Evolutionary conservation across 2,888 invertebrate genomes (phyloP).

Genomic region (Phalangium opilio): DNA sequence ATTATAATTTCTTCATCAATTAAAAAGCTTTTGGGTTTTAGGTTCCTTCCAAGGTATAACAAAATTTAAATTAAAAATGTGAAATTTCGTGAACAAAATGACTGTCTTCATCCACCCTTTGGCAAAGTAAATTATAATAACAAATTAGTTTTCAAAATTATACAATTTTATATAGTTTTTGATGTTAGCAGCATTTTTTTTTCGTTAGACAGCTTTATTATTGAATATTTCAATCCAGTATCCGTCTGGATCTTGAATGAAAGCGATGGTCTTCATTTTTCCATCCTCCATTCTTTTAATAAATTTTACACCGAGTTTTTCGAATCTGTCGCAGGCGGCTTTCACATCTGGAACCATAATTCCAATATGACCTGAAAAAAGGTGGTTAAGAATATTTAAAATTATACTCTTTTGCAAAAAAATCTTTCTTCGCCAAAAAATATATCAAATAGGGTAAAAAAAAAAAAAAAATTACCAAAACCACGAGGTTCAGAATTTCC

Average conservation of each 20-base stretch:
- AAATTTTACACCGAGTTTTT: constrained; percentile 69
- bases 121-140: no score
- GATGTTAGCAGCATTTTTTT: no score
- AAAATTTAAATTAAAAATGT: no score
- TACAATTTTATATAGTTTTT: no score
- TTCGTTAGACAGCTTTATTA: constrained; percentile 1
- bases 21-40: no score
- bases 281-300: constrained; percentile 70
- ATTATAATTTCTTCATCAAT: no score
- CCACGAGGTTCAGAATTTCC: constrained; percentile 81
- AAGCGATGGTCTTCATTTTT: constrained; percentile 75
- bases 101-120: no score
- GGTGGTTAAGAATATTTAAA: neutral
- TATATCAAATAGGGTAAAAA: neutral
- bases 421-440: neutral
- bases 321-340: constrained; percentile 71
- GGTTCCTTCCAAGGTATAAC: no score
- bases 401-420: neutral
- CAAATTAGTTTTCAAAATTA: no score
- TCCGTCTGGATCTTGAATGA: constrained; percentile 88
- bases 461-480: constrained; percentile 42
- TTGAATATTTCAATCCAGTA: constrained; percentile 86
- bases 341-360: constrained; percentile 76
- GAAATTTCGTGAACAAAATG: no score
- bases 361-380: constrained; percentile 69